Base-by-base conservation (phyloP, 2,113 vertebrate genomes). In the Aegithalos caudatus region DNA sequence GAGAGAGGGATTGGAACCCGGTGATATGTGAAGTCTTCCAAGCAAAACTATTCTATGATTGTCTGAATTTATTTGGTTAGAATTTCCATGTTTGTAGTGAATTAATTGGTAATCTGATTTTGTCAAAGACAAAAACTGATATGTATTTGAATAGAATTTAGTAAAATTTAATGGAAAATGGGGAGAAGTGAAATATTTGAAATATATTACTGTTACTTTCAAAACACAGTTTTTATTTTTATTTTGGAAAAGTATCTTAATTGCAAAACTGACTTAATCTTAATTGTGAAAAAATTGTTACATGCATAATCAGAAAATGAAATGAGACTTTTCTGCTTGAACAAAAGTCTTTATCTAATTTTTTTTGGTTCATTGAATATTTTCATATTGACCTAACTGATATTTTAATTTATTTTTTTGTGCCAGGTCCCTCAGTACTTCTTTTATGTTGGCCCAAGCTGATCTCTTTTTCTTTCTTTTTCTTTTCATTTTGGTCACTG, bases 401-500 rank as follows among this genome's bases (percentile, higher is more conserved):
- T 97, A 90, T 90, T 93, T 94, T 93, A 91, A 91, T 94, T 94
- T 96, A 25, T 70, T 92, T 95, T 89, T 93, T 89, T 35, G 67
- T 94, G 47, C 35, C 66, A 78, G 91, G 48, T 56, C 82, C 54
- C 1, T 18, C 76, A 83, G 67, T 92, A 92, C 35, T 83, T 88
- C 78, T 95, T 90, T 95, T 92, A 86, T 93, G 64, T 66, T 71
- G 88, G 84, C 48, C 44, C 84, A 90, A 64, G 80, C 95, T 78
- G 91, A 93, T 97, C 72, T 83, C 71, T 90, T 88, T 93, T 93
- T 90, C 86, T 92, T 93, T 94, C 90, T 94, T 92, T 95, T 80
- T 70, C 94, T 92, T 96, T 97, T 97, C 94, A 92, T 88, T 94
- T 95, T 94, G 95, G 76, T 96, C 94, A 94, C 80, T 97, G 95